Evolutionary conservation across 2,113 vertebrate species (phyloP), one percentile per base, ranked within the genome.

Genomic region (Helogale parvula): DNA sequence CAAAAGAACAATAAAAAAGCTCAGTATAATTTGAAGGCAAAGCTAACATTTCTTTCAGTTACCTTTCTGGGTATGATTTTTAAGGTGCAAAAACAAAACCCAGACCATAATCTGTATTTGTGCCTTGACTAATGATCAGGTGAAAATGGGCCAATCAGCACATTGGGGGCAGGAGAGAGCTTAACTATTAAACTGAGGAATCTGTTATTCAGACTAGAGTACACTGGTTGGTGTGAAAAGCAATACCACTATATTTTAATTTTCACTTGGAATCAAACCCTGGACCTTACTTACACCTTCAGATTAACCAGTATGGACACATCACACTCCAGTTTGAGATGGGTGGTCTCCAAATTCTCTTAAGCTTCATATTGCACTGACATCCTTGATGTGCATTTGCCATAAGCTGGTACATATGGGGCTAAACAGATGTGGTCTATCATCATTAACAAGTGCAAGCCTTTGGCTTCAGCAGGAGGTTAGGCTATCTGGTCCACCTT

Each of bases 221-320:
- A 93, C 38, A 79, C 25, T 87, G 72, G 57, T 65, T 85, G 52
- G 63, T 25, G 14, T 95, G 68, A 60, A 89, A 91, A 82, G 27
- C 9, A 52, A n/a, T 65, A 71, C 14, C 10, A 80, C 12, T 29
- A n/a, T 15, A 68, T 68, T 93, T 92, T 86, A 94, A 82, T 95
- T 93, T 91, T 80, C 82, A 88, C 68, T 88, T 84, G 71, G 10
- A 84, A 80, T 68, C 63, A 93, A 95, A 84, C 14, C 21, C 31
- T 33, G 38, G n/a, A 33, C 15, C 21, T 27, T 77, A n/a, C 38
- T 54, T 88, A 90, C 9, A 72, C 65, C 52, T 91, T 95, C 35
- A 72, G 0, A 35, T 66, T 52, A 79, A 38, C 15, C 38, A 84
- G 60, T 63, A 14, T 50, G 52, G 17, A 35, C 33, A 90, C 4